These are phyloP conservation scores for Perca flavescens DNA, from an alignment of 2,113 vertebrate genomes.

Conservation along the genomic window DNA sequence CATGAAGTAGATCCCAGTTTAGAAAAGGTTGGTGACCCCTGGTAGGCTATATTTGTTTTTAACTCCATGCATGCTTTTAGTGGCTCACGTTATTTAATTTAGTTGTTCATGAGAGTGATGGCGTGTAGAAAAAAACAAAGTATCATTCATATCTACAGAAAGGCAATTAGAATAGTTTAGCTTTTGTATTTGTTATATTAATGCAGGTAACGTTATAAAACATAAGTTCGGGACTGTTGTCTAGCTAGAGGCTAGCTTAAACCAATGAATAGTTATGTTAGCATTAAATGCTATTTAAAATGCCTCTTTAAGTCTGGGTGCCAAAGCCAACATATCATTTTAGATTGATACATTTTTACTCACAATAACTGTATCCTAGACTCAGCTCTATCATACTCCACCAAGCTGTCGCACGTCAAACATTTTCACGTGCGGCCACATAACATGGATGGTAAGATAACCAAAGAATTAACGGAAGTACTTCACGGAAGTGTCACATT, in stretches of 20 bases:
- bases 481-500: slow-evolving; percentile 25
- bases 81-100: neutral
- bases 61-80: neutral
- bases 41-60: neutral
- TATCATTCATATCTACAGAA: neutral
- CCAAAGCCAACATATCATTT: too few relatives aligned
- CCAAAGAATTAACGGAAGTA: neutral
- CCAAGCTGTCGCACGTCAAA: neutral
- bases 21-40: too few relatives aligned
- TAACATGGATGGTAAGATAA: too few relatives aligned
- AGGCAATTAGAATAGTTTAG: neutral
- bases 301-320: neutral
- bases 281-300: neutral
- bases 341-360: neutral
- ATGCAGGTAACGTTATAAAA: neutral
- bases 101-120: neutral
- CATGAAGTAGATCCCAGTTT: too few relatives aligned
- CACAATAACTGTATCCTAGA: neutral
- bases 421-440: slow-evolving; percentile 39
- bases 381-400: accelerated
- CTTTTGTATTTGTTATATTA: neutral
- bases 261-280: neutral
- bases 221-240: neutral
- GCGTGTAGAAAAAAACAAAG: neutral
- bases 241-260: neutral